phyloP scores from a whole-genome alignment of 2,797 vertebrate genomes.

The Anomalospiza imberbis region DNA sequence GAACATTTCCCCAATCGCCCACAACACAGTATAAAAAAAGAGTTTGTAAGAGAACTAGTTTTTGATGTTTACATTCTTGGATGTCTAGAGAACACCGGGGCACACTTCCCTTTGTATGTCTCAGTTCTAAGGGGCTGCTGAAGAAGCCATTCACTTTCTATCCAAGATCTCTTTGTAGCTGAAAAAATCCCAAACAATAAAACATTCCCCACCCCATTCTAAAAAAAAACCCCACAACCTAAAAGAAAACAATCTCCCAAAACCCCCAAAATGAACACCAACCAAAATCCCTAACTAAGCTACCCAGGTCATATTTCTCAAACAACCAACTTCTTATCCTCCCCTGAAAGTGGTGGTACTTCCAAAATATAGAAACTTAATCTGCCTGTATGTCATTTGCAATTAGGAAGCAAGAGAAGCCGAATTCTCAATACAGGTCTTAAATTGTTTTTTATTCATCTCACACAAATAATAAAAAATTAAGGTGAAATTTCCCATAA shows the following conservation, averaged over 20 bases:
- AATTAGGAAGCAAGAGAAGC: background rate
- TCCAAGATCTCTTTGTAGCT: background rate
- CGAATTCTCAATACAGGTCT: background rate
- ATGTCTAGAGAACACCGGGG: background rate
- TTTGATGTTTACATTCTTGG: background rate
- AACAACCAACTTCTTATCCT: background rate
- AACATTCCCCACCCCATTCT: background rate
- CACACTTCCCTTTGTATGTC: background rate
- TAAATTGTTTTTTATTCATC: background rate
- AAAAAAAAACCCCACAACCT: accelerated
- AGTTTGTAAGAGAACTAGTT: background rate
- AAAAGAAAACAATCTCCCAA: background rate
- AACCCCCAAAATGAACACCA: background rate
- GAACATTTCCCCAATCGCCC: background rate
- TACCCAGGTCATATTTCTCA: background rate
- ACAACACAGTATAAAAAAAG: background rate
- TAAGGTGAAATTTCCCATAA: background rate
- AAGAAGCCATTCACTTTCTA: background rate
- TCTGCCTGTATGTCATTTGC: background rate
- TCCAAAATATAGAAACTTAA: background rate
- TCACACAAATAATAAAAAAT: background rate
- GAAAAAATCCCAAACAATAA: background rate
- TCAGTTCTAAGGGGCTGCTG: background rate
- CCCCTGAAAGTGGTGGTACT: background rate
- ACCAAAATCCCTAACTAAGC: background rate